Percentiles rank a stretch among this genome's conserved stretches.
These are phyloP conservation scores for Fulmarus glacialis DNA, from an alignment of 2,113 vertebrate species.

Conservation along the genomic window DNA sequence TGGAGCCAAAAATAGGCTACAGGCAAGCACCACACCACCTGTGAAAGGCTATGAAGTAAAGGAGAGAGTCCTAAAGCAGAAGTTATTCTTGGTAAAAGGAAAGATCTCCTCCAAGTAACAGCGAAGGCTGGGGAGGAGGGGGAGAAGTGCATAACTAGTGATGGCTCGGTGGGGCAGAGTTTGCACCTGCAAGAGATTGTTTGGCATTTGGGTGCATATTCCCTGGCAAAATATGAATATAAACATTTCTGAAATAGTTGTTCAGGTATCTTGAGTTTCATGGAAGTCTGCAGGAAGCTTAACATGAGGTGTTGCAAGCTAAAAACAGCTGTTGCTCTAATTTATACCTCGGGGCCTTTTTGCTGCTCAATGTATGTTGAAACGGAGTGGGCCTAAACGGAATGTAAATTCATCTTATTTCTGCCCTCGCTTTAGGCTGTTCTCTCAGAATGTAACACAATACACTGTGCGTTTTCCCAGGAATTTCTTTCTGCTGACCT, in stretches of 20 bases:
- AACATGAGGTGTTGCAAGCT: neutral
- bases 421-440: neutral
- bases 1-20: neutral
- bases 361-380: neutral
- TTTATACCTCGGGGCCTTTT: slow-evolving; percentile 37
- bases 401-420: neutral
- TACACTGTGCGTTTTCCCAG: neutral
- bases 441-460: neutral
- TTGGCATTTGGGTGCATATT: neutral
- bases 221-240: neutral
- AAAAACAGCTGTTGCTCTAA: slow-evolving; percentile 31
- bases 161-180: neutral
- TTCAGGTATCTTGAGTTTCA: neutral
- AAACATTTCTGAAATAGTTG: neutral
- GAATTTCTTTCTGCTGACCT: neutral
- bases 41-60: neutral
- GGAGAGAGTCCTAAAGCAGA: neutral
- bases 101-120: neutral
- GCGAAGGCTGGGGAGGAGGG: neutral
- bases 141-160: neutral
- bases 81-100: neutral
- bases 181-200: neutral
- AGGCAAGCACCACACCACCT: too few relatives aligned
- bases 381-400: neutral
- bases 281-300: neutral